Conservation (phyloP, 2,113 vertebrate genomes). For the Actinemys pallida region DNA sequence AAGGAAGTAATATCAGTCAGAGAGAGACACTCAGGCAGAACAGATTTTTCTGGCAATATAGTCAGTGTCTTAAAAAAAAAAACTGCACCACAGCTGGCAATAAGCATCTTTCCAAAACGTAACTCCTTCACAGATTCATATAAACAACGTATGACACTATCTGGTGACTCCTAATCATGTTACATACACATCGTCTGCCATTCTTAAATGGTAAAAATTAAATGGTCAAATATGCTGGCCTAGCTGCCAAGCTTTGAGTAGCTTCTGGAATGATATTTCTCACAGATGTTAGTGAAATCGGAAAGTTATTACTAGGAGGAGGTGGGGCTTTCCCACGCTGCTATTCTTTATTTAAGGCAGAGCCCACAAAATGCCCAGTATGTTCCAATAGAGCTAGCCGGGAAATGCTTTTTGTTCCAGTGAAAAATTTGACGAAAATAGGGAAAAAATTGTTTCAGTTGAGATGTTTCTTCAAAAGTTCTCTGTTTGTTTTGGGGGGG, state of each 20-base stretch:
- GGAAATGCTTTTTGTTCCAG: background rate
- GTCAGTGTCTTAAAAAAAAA: background rate
- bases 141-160: background rate
- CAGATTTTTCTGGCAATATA: background rate
- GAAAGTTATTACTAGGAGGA: background rate
- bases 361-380: background rate
- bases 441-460: background rate
- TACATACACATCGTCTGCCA: background rate
- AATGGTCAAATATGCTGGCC: background rate
- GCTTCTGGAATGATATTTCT: background rate
- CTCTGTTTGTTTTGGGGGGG: background rate
- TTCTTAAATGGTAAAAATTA: background rate
- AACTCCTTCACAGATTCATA: background rate
- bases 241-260: background rate
- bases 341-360: background rate
- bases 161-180: background rate
- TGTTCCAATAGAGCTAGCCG: background rate
- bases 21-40: background rate
- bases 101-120: background rate
- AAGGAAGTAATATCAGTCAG: background rate
- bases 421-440: background rate
- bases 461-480: background rate
- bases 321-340: background rate
- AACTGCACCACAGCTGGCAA: background rate
- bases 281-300: background rate